Evolutionary conservation across 2,888 invertebrate genomes (phyloP).

Genomic region (Pachliopta kotzebuea): DNA sequence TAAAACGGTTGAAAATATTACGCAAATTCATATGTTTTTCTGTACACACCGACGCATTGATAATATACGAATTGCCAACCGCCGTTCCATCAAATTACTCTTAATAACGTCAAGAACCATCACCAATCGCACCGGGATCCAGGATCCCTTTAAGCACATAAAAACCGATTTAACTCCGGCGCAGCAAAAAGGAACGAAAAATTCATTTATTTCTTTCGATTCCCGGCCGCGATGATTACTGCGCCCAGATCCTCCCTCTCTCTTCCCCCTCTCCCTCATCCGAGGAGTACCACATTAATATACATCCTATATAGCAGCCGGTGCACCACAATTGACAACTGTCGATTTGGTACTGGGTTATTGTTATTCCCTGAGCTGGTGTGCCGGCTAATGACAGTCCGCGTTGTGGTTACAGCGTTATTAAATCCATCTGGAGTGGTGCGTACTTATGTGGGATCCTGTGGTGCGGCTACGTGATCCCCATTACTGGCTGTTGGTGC

Average conservation of each 20-base stretch:
- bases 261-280: conserved; percentile 47
- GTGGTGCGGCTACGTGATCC: conserved; percentile 67
- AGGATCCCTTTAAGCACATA: conserved; percentile 58
- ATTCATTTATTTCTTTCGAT: conserved; percentile 72
- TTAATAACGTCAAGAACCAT: conserved; percentile 49
- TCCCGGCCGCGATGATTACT: conserved; percentile 62
- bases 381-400: conserved; percentile 69
- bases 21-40: too few species aligned
- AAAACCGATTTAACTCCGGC: conserved; percentile 59
- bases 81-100: conserved; percentile 30
- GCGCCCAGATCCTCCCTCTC: conserved; percentile 33
- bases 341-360: conserved; percentile 35
- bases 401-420: conserved; percentile 72
- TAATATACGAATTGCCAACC: conserved; percentile 2
- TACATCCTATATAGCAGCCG: conserved; percentile 14
- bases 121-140: conserved; percentile 46
- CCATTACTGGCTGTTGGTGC: conserved; percentile 71
- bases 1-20: too few species aligned
- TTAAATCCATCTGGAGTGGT: conserved; percentile 68
- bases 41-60: too few species aligned
- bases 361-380: conserved; percentile 53
- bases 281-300: conserved; percentile 28
- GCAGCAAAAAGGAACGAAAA: conserved; percentile 49
- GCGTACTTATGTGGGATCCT: conserved; percentile 58
- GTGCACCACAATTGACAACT: conserved; percentile 35